Conservation (phyloP, 2,113 vertebrate species). For the Eublepharis macularius region DNA sequence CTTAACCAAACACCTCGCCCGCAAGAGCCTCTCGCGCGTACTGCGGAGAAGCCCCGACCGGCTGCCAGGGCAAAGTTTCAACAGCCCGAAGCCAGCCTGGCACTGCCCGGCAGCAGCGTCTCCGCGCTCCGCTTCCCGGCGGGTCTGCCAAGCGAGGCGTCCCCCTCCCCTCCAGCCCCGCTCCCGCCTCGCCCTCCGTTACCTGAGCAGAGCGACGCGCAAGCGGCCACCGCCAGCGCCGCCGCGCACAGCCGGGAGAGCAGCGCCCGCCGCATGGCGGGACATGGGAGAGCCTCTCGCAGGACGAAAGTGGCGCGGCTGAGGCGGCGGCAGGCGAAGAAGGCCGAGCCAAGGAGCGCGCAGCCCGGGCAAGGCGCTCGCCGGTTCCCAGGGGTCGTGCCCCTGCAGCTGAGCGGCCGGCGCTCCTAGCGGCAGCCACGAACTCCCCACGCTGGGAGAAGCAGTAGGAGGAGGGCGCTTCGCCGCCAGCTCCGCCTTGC, state of each 20-base stretch:
- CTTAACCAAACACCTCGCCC: not conserved
- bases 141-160: not conserved
- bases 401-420: constrained; percentile 21
- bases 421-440: constrained; percentile 7
- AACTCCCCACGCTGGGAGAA: not conserved
- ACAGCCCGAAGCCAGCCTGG: not conserved
- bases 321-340: not conserved
- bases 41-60: too few species aligned
- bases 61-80: not conserved
- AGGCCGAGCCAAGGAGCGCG: not conserved
- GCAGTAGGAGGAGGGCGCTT: constrained; percentile 17
- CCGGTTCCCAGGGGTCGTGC: constrained; percentile 41
- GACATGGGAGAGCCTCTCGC: constrained; percentile 13
- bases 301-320: constrained; percentile 1
- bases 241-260: constrained; percentile 41
- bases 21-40: too few species aligned
- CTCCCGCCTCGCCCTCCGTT: not conserved
- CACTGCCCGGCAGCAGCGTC: not conserved
- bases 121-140: not conserved
- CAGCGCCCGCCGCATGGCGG: constrained; percentile 59
- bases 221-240: constrained; percentile 59
- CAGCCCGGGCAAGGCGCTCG: constrained; percentile 14
- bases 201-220: constrained; percentile 71
- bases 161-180: not conserved
- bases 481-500: not conserved